phyloP scores from a whole-genome alignment of 2,888 invertebrate genomes.

The Acanthacorydalis orientalis region DNA sequence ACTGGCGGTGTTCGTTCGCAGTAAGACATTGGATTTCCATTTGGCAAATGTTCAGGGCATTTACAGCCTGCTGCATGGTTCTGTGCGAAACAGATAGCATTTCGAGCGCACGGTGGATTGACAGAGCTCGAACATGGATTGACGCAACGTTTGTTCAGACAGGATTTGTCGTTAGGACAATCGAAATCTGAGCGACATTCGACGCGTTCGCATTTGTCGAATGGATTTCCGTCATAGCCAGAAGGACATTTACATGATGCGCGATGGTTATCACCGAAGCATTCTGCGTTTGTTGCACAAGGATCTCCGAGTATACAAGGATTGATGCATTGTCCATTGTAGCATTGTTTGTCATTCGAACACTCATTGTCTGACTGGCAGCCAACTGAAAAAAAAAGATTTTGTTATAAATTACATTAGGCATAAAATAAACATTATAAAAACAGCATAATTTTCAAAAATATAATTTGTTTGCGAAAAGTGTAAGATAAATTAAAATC shows the following conservation, averaged over 20 bases:
- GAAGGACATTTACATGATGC: slow-evolving; percentile 63
- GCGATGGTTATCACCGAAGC: slow-evolving; percentile 63
- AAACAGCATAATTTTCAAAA: slow-evolving; percentile 6
- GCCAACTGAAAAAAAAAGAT: slow-evolving; percentile 39
- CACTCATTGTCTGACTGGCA: slow-evolving; percentile 75
- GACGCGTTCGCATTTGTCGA: slow-evolving; percentile 53
- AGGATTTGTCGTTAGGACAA: slow-evolving; percentile 59
- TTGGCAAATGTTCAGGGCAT: slow-evolving; percentile 62
- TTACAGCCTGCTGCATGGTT: slow-evolving; percentile 69
- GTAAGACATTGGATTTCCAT: slow-evolving; percentile 65
- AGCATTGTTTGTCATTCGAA: slow-evolving; percentile 60
- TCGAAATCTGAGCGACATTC: slow-evolving; percentile 69
- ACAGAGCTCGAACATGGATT: slow-evolving; percentile 56
- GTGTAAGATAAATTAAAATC: too few relatives aligned
- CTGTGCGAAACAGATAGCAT: slow-evolving; percentile 63
- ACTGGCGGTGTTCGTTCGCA: slow-evolving; percentile 39
- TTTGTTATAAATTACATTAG: neutral
- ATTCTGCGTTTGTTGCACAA: slow-evolving; percentile 71
- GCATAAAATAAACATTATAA: slow-evolving; percentile 8
- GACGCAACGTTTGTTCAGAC: slow-evolving; percentile 53
- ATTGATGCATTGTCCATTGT: slow-evolving; percentile 65
- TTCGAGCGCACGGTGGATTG: slow-evolving; percentile 61
- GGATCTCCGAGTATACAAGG: slow-evolving; percentile 66
- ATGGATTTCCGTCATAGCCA: slow-evolving; percentile 67
- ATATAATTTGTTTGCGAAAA: neutral